Evolutionary conservation across 2,888 invertebrate species (phyloP).

Genomic region (Sphinx pinastri): DNA sequence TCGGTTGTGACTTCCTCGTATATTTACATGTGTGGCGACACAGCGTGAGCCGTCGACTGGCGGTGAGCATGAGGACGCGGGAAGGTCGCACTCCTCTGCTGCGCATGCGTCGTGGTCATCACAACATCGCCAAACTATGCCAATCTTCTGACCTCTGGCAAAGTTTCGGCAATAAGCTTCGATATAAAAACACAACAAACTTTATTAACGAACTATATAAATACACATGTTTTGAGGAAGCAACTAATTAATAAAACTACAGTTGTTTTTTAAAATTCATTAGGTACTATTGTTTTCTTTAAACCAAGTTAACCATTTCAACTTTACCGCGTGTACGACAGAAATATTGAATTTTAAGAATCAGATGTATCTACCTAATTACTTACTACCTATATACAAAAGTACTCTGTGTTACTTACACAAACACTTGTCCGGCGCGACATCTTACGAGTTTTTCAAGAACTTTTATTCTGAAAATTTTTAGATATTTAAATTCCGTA

Average conservation of each 20-base stretch:
- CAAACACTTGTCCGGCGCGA: background rate
- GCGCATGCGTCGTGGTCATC: conserved; percentile 72
- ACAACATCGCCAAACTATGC: conserved; percentile 52
- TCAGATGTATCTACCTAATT: too few species aligned
- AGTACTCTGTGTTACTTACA: too few species aligned
- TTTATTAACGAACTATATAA: background rate
- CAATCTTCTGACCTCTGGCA: conserved; percentile 58
- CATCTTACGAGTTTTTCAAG: conserved; percentile 3
- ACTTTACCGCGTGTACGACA: too few species aligned
- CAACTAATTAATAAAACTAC: too few species aligned
- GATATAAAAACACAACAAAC: background rate
- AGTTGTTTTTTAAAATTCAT: background rate
- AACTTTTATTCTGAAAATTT: background rate
- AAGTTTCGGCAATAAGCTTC: conserved; percentile 35
- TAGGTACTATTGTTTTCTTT: too few species aligned
- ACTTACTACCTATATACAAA: too few species aligned
- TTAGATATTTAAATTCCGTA: background rate
- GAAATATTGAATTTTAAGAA: too few species aligned
- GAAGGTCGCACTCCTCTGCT: conserved; percentile 67
- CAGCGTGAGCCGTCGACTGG: conserved; percentile 73
- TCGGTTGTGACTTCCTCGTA: conserved; percentile 43
- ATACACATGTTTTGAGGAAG: background rate
- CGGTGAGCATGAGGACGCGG: conserved; percentile 76
- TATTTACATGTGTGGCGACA: conserved; percentile 72
- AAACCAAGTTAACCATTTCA: too few species aligned